phyloP scores from a whole-genome alignment of 2,113 vertebrate genomes.

The Heterochromis multidens region DNA sequence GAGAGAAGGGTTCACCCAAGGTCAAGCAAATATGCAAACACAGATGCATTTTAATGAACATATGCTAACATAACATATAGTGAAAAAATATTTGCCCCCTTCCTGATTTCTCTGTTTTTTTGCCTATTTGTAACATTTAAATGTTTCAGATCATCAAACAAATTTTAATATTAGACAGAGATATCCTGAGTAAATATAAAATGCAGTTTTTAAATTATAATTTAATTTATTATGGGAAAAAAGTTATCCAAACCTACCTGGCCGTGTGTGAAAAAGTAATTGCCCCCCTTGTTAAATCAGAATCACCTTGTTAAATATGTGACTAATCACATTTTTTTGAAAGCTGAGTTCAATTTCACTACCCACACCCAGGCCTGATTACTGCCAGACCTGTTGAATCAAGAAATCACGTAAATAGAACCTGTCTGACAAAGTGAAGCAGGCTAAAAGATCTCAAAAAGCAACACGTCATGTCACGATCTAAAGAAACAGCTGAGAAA shows the following conservation, averaged over 20 bases:
- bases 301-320: no score
- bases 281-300: no score
- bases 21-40: neutral
- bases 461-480: fast-evolving
- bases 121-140: neutral
- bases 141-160: neutral
- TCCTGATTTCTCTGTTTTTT: neutral
- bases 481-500: neutral
- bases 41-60: slow-evolving; percentile 33
- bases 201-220: neutral
- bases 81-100: neutral
- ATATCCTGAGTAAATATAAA: neutral
- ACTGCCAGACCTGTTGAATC: no score
- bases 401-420: neutral
- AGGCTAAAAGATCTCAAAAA: neutral
- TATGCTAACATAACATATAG: slow-evolving; percentile 16
- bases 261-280: no score
- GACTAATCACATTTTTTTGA: no score
- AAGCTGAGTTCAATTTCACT: no score
- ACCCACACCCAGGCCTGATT: no score
- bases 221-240: no score
- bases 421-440: neutral
- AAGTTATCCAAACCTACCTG: no score
- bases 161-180: neutral
- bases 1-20: slow-evolving; percentile 35